Evolutionary conservation across 2,113 vertebrate species (phyloP).

Genomic region (Oxyura jamaicensis): DNA sequence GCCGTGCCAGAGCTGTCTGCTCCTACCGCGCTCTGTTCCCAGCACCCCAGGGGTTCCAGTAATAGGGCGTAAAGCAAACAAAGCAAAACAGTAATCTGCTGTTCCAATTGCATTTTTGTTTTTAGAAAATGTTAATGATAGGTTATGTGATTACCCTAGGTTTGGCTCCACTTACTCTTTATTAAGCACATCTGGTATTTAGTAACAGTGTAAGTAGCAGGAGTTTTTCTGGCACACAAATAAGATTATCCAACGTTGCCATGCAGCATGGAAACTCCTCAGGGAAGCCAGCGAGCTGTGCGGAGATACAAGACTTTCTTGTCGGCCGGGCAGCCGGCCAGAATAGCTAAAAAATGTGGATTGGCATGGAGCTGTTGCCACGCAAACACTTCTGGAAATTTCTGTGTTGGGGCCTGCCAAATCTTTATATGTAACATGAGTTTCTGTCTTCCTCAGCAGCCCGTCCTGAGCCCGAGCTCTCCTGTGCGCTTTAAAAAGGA

Average conservation of each 20-base stretch:
- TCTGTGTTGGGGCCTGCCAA: conserved; percentile 88
- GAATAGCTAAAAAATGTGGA: conserved; percentile 86
- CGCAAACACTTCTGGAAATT: conserved; percentile 98
- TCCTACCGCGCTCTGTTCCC: conserved; percentile 71
- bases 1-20: conserved; percentile 69
- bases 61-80: conserved; percentile 81
- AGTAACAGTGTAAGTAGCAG: conserved; percentile 91
- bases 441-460: conserved; percentile 76
- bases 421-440: conserved; percentile 88
- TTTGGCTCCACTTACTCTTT: conserved; percentile 79
- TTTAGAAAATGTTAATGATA: conserved; percentile 88
- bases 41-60: conserved; percentile 79
- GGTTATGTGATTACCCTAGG: conserved; percentile 83
- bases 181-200: conserved; percentile 89
- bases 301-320: conserved; percentile 86
- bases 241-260: conserved; percentile 85
- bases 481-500: conserved; percentile 66
- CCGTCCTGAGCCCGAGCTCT: conserved; percentile 65
- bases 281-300: conserved; percentile 84
- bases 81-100: conserved; percentile 83
- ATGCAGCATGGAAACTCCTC: conserved; percentile 89
- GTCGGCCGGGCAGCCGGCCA: conserved; percentile 85
- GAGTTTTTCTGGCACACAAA: conserved; percentile 80
- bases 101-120: conserved; percentile 78
- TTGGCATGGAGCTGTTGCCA: conserved; percentile 86